Evolutionary conservation across 2,888 invertebrate genomes (phyloP).

Genomic region (Coleophora flavipennella): DNA sequence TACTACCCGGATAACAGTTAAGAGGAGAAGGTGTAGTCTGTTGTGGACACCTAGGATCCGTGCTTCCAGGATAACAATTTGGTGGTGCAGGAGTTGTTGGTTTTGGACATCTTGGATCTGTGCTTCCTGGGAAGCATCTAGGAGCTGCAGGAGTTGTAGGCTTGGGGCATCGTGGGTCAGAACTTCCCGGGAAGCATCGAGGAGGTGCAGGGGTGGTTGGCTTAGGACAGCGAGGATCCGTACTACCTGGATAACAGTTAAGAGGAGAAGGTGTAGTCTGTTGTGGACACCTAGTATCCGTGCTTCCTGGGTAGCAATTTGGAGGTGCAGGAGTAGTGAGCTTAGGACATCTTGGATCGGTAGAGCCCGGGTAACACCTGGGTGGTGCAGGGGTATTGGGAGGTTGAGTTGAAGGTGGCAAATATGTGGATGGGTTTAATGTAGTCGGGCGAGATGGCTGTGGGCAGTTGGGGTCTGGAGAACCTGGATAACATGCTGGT

Average conservation of each 20-base stretch:
- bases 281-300: conserved; percentile 9
- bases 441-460: conserved; percentile 17
- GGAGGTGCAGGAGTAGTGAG: conserved; percentile 18
- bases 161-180: conserved; percentile 10
- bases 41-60: conserved; percentile 26
- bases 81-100: conserved; percentile 18
- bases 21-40: conserved; percentile 17
- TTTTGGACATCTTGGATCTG: conserved; percentile 23
- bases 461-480: conserved; percentile 37
- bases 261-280: conserved; percentile 5
- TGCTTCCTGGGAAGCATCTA: conserved; percentile 34
- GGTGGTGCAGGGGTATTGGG: conserved; percentile 24
- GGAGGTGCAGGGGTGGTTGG: conserved; percentile 2
- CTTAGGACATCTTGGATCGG: conserved; percentile 30
- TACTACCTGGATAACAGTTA: conserved; percentile 9
- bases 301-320: conserved; percentile 11
- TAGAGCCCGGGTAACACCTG: conserved; percentile 19
- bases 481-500: conserved; percentile 15
- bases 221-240: conserved; percentile 10
- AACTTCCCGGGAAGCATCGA: conserved; percentile 23
- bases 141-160: conserved; percentile 19
- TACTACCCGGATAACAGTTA: conserved; percentile 20
- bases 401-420: conserved; percentile 19
- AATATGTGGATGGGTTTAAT: conserved; percentile 14
- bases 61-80: conserved; percentile 16